These are phyloP conservation scores for Agriotes lineatus DNA, from an alignment of 2,888 invertebrate genomes.

Conservation along the genomic window DNA sequence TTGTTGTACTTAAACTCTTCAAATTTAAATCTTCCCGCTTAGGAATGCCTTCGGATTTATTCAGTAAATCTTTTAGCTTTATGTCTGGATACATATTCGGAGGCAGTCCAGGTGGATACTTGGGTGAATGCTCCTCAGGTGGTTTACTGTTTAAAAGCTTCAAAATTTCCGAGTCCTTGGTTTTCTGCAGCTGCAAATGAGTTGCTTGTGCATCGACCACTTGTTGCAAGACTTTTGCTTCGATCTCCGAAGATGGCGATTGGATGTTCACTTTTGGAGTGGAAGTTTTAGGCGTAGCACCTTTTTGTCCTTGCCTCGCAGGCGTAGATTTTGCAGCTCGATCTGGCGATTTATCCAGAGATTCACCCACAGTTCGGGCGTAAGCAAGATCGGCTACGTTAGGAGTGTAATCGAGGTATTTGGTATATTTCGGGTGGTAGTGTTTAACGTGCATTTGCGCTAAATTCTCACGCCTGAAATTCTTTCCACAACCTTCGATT, in stretches of 20 bases:
- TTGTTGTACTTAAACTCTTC: slow-evolving; percentile 60
- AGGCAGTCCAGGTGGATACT: slow-evolving; percentile 54
- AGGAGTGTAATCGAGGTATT: slow-evolving; percentile 83
- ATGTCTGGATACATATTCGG: slow-evolving; percentile 62
- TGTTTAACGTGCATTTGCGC: slow-evolving; percentile 95
- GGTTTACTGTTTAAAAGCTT: slow-evolving; percentile 60
- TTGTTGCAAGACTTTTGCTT: slow-evolving; percentile 43
- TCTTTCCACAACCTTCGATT: slow-evolving; percentile 86
- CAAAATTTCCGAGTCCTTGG: slow-evolving; percentile 47
- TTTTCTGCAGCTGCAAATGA: slow-evolving; percentile 18
- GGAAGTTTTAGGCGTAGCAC: slow-evolving; percentile 41
- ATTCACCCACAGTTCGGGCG: slow-evolving; percentile 78
- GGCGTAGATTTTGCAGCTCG: slow-evolving; percentile 31
- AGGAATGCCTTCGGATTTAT: slow-evolving; percentile 60
- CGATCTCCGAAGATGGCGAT: slow-evolving; percentile 48
- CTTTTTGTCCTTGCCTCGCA: slow-evolving; percentile 36
- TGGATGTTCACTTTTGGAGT: slow-evolving; percentile 31
- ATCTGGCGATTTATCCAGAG: slow-evolving; percentile 64
- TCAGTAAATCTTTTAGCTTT: slow-evolving; percentile 62
- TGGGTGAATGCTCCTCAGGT: slow-evolving; percentile 42
- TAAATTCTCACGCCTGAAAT: slow-evolving; percentile 90
- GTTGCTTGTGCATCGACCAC: slow-evolving; percentile 58
- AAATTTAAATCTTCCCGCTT: slow-evolving; percentile 59
- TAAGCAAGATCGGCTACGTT: slow-evolving; percentile 89
- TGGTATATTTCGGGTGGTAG: slow-evolving; percentile 86